Conservation (phyloP, 2,113 vertebrate species). For the Arenaria interpres region DNA sequence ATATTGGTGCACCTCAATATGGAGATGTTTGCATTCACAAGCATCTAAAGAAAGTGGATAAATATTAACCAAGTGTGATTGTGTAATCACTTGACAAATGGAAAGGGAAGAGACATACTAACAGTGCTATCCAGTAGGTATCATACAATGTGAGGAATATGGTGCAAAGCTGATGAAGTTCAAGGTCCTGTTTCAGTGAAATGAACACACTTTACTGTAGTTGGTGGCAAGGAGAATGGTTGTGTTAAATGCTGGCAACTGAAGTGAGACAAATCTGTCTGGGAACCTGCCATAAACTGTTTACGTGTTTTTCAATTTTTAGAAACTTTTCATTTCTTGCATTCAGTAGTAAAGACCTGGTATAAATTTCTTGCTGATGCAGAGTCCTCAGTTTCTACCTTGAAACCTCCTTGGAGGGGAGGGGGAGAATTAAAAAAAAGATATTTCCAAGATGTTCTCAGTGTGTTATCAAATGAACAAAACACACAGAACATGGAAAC, state of each 20-base stretch:
- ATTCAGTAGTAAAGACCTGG: background rate
- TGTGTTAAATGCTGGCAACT: slow-evolving; percentile 24
- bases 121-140: background rate
- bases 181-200: slow-evolving; percentile 23
- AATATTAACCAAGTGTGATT: background rate
- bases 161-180: background rate
- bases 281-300: slow-evolving; percentile 36
- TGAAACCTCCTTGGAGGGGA: background rate
- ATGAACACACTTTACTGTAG: background rate
- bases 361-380: background rate
- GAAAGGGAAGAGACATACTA: background rate
- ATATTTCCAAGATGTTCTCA: slow-evolving; percentile 27
- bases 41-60: background rate
- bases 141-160: background rate
- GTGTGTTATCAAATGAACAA: slow-evolving; percentile 53
- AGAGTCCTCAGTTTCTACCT: background rate
- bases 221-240: background rate
- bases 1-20: background rate
- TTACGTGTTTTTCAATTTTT: background rate
- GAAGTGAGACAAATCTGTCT: slow-evolving; percentile 36
- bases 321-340: background rate
- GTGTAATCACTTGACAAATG: background rate
- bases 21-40: background rate
- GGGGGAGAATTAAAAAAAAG: background rate
- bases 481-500: slow-evolving; percentile 50